phyloP scores from a whole-genome alignment of 2,113 vertebrate genomes.

The Narcine bancroftii region DNA sequence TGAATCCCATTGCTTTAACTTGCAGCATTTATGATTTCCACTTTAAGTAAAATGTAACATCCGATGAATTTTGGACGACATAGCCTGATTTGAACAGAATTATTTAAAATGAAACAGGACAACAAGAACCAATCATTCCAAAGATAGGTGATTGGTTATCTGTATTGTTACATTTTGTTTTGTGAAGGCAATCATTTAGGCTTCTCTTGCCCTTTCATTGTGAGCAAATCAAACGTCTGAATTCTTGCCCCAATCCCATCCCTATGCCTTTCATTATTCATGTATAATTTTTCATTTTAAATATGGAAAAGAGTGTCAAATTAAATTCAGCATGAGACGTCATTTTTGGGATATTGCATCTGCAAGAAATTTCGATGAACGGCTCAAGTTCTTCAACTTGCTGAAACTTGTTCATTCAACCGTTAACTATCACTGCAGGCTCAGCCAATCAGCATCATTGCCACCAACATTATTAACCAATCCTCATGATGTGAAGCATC shows the following conservation, averaged over 20 bases:
- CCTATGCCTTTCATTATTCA: background rate
- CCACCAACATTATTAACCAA: background rate
- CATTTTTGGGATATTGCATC: background rate
- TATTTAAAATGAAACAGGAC: background rate
- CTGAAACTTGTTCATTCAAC: too few species aligned
- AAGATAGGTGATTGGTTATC: background rate
- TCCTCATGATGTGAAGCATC: background rate
- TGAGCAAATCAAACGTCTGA: background rate
- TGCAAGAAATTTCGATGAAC: background rate
- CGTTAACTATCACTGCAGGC: background rate
- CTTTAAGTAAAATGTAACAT: background rate
- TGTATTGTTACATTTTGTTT: background rate
- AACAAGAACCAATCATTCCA: background rate
- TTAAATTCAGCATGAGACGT: background rate
- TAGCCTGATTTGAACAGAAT: background rate
- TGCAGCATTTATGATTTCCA: background rate
- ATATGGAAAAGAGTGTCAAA: background rate
- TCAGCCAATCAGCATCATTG: background rate
- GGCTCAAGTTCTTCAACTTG: too few species aligned
- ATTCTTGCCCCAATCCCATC: background rate
- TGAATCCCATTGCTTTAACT: background rate
- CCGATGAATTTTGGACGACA: background rate
- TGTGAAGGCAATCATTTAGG: background rate
- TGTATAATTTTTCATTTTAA: background rate
- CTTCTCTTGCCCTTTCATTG: background rate